Evolutionary conservation across 1,140 invertebrate species (phyloP).

Genomic region (Pemphigus obesinymphae): DNA sequence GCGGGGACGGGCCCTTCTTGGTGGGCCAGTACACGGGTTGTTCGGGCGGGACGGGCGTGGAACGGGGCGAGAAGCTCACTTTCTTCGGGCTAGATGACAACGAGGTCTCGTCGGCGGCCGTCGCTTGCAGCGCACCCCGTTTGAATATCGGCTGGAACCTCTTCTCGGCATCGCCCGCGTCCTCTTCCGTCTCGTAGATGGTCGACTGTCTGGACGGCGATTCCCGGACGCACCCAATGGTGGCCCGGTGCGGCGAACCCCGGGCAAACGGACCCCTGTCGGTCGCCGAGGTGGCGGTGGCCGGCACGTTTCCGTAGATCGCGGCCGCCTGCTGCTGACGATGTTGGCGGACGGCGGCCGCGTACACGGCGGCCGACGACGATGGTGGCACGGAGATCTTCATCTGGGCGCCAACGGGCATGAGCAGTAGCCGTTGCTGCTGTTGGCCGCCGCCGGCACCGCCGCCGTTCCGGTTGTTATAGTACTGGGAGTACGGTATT

Average conservation of each 20-base stretch:
- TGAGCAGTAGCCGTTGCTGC: neutral
- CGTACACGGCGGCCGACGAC: neutral
- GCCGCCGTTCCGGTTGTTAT: conserved; percentile 31
- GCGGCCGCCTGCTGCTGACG: neutral
- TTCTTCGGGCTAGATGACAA: neutral
- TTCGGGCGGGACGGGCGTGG: neutral
- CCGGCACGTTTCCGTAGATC: neutral
- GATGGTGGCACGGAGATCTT: conserved; percentile 19
- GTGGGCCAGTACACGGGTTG: conserved; percentile 44
- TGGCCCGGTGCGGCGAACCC: conserved; percentile 40
- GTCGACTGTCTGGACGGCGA: conserved; percentile 38
- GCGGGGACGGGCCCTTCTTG: conserved; percentile 43
- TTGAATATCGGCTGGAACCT: conserved; percentile 35
- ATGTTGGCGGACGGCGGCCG: neutral
- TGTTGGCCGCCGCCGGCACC: neutral
- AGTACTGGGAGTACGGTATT: conserved; percentile 39
- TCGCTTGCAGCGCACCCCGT: neutral
- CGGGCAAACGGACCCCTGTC: conserved; percentile 40
- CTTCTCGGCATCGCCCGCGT: neutral
- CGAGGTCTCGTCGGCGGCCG: neutral
- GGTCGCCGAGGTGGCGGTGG: neutral
- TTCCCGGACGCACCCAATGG: conserved; percentile 41
- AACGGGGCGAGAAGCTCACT: conserved; percentile 14
- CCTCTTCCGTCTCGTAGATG: conserved; percentile 43
- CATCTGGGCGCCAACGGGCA: conserved; percentile 29